Conservation (phyloP, 2,113 vertebrate genomes). For the Apteryx mantelli region DNA sequence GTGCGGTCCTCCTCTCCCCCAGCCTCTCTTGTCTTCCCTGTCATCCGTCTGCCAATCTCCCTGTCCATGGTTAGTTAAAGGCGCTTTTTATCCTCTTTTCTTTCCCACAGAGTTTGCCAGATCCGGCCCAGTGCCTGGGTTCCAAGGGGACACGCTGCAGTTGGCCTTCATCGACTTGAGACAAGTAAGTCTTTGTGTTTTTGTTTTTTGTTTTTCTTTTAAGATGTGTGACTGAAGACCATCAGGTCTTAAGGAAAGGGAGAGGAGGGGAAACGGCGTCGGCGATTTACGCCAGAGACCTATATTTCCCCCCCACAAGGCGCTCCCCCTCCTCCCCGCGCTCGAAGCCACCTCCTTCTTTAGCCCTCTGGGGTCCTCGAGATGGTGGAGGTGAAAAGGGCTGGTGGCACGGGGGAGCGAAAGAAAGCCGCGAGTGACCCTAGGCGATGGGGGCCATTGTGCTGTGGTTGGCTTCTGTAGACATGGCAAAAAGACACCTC, state of each 20-base stretch:
- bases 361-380: slow-evolving; percentile 60
- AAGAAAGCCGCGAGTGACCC: slow-evolving; percentile 74
- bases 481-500: slow-evolving; percentile 47
- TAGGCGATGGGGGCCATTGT: slow-evolving; percentile 66
- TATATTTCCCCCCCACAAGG: slow-evolving; percentile 45
- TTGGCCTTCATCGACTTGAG: slow-evolving; percentile 99
- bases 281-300: slow-evolving; percentile 79
- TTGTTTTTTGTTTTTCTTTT: slow-evolving; percentile 86
- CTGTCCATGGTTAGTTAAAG: slow-evolving; percentile 95
- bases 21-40: slow-evolving; percentile 92
- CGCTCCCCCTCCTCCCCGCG: background rate
- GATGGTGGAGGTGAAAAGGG: slow-evolving; percentile 68
- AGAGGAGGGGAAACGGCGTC: slow-evolving; percentile 73
- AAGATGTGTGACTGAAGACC: slow-evolving; percentile 90
- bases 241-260: slow-evolving; percentile 84
- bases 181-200: slow-evolving; percentile 99
- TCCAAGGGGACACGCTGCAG: slow-evolving; percentile 99
- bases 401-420: slow-evolving; percentile 36
- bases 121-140: slow-evolving; percentile 99
- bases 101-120: slow-evolving; percentile 99
- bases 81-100: slow-evolving; percentile 94
- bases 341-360: slow-evolving; percentile 71
- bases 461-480: slow-evolving; percentile 52
- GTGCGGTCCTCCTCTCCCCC: slow-evolving; percentile 85
- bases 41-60: slow-evolving; percentile 99